These are phyloP conservation scores for Watsonalla binaria DNA, from an alignment of 2,888 invertebrate genomes.

Conservation along the genomic window DNA sequence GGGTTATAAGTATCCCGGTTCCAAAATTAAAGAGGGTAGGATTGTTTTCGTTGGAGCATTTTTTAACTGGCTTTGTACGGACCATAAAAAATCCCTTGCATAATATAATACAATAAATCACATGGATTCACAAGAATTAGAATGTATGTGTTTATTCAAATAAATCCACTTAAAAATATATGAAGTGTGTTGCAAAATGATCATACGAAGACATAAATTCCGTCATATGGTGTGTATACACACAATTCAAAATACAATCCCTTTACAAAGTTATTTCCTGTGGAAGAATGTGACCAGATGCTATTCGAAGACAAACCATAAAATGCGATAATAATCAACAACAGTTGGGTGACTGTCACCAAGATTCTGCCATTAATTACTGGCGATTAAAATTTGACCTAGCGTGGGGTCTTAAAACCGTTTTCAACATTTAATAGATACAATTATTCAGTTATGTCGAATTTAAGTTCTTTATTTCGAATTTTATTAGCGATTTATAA, in stretches of 20 bases:
- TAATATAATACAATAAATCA: too few relatives aligned
- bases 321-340: slow-evolving; percentile 48
- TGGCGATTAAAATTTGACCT: not conserved
- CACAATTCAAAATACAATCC: slow-evolving; percentile 20
- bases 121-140: too few relatives aligned
- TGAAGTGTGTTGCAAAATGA: too few relatives aligned
- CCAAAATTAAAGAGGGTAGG: not conserved
- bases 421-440: too few relatives aligned
- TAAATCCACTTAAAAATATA: too few relatives aligned
- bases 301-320: slow-evolving; percentile 40
- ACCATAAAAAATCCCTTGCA: too few relatives aligned
- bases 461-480: too few relatives aligned
- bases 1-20: not conserved
- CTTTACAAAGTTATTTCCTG: slow-evolving; percentile 17
- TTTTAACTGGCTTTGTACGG: too few relatives aligned
- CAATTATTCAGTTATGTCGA: too few relatives aligned
- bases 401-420: too few relatives aligned
- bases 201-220: not conserved
- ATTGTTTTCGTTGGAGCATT: not conserved
- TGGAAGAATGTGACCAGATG: slow-evolving; percentile 57
- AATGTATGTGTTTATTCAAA: too few relatives aligned
- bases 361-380: slow-evolving; percentile 34
- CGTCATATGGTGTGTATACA: not conserved
- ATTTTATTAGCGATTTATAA: too few relatives aligned
- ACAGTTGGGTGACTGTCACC: slow-evolving; percentile 41